Evolutionary conservation across 2,888 invertebrate species (phyloP).

Genomic region (Mactromeris polynyma): DNA sequence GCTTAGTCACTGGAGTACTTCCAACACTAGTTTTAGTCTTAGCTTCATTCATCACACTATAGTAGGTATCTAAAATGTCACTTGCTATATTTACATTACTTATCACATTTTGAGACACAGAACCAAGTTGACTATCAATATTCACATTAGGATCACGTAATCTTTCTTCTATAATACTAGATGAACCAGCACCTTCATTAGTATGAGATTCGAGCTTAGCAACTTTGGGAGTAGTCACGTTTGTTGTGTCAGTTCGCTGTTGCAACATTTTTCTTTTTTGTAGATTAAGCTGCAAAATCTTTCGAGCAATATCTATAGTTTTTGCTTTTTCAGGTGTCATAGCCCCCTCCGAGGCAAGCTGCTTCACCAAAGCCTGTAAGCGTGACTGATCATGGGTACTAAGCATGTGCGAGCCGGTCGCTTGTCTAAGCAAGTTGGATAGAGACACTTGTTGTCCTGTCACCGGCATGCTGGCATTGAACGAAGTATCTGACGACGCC

Average conservation of each 20-base stretch:
- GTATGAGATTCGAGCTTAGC: constrained; percentile 19
- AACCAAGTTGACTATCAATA: constrained; percentile 46
- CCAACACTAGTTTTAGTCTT: constrained; percentile 21
- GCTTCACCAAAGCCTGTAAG: constrained; percentile 23
- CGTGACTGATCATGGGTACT: constrained; percentile 9
- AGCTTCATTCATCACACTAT: constrained; percentile 63
- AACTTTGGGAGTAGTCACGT: constrained; percentile 43
- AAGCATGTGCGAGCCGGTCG: background rate
- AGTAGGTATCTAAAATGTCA: constrained; percentile 69
- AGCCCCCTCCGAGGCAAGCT: background rate
- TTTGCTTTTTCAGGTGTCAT: constrained; percentile 37
- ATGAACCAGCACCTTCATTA: background rate
- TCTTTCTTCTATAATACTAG: constrained; percentile 55
- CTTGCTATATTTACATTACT: constrained; percentile 67
- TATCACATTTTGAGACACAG: constrained; percentile 59
- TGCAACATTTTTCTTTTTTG: constrained; percentile 38
- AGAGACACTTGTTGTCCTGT: constrained; percentile 6
- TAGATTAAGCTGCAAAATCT: constrained; percentile 43
- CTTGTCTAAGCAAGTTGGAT: constrained; percentile 19
- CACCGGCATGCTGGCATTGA: background rate
- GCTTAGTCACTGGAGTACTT: background rate
- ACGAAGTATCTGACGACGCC: background rate
- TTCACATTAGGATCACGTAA: constrained; percentile 45
- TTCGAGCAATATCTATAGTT: constrained; percentile 51
- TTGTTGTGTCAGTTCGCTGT: constrained; percentile 25